Evolutionary conservation across 2,888 invertebrate genomes (phyloP), one percentile per base, ranked within the genome.

Genomic region (Argyresthia goedartella): DNA sequence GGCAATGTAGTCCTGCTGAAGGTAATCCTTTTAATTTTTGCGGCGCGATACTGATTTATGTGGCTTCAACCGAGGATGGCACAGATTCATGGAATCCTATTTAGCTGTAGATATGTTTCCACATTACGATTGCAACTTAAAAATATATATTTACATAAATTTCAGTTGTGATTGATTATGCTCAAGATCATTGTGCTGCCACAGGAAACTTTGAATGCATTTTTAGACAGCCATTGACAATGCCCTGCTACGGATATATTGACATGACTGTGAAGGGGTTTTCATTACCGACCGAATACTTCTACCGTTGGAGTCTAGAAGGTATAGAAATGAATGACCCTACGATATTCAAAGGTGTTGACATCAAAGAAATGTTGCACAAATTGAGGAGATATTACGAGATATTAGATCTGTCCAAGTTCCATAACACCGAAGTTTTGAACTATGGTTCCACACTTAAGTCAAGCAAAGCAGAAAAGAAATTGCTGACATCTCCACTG

Each of bases 171-270:
- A 73, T 90, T 36, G 90, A 90, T 62, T 59, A 74, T 52, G 67
- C 74, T 47, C 59, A 60, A 16, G 62, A 89, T 64, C 59, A 79
- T 0, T 69, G 62, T 16, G 77, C 88, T 0, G 55, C 77, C 7
- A 91, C 91, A 0, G 91, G 91, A 8, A 80, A 80, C 25, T 92
- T 91, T 57, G 89, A 91, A 70, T 79, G 87, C 51, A 81, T 88
- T 50, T 89, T 87, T 60, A 70, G 67, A 8, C 86, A 86, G 53
- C 72, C 77, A 3, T 67, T 81, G 60, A 73, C 76, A 11, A 53
- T 64, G 41, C 79, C 76, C 8, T 65, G 63, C 35, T 78, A 68
- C 56, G 67, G 67, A 1, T 58, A 57, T 8, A 65, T 68, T 8
- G 77, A 86, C 53, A 60, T 87, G 13, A 42, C 53, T 15, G 61